Evolutionary conservation across 37 sponge, comb jelly and placozoan genomes (phyloP).

Genomic region (Theonella swinhoei): DNA sequence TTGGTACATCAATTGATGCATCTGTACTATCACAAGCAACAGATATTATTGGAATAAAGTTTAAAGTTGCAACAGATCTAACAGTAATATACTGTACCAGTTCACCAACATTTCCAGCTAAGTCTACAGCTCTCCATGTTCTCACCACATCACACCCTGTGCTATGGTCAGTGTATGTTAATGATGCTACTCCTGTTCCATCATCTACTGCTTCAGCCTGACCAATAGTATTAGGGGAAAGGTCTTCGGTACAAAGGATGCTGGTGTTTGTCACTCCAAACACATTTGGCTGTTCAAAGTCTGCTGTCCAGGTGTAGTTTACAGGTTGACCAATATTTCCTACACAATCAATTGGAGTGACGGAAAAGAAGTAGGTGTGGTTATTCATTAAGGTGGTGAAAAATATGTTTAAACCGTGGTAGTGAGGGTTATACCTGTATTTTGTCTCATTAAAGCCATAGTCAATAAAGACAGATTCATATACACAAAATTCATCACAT

Average conservation of each 20-base stretch:
- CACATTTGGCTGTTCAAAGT: constrained; percentile 24
- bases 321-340: constrained; percentile 14
- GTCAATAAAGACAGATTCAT: neutral
- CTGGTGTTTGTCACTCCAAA: neutral
- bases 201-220: constrained; percentile 18
- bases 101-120: constrained; percentile 27
- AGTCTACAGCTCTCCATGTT: constrained; percentile 30
- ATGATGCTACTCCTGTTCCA: neutral
- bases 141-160: constrained; percentile 11
- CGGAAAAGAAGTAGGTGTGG: neutral
- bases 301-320: constrained; percentile 18
- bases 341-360: constrained; percentile 30
- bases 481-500: too few relatives aligned
- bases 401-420: too few relatives aligned
- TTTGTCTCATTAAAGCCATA: constrained; percentile 25
- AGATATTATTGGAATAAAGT: neutral
- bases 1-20: neutral
- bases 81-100: constrained; percentile 8
- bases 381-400: too few relatives aligned
- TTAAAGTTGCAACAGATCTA: neutral
- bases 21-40: constrained; percentile 19
- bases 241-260: constrained; percentile 6
- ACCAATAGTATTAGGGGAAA: constrained; percentile 13
- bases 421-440: too few relatives aligned
- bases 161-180: constrained; percentile 9